Percentiles rank a stretch among this genome's conserved stretches.
phyloP scores from a whole-genome alignment of 2,797 vertebrate genomes.

The Phylloscopus collybita region DNA sequence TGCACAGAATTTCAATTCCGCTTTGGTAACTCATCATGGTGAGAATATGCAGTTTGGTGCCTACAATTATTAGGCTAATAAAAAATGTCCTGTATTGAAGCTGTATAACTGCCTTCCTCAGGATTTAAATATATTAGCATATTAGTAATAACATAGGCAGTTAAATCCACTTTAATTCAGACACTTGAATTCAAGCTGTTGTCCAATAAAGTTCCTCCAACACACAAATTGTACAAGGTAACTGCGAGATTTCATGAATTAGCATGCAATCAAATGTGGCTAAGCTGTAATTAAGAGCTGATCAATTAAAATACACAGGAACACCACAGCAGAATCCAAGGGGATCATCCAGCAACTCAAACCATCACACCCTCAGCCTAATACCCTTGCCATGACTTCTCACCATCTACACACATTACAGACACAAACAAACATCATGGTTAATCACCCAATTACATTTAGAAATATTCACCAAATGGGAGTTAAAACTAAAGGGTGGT shows the following conservation, averaged over 20 bases:
- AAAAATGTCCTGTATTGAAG: not conserved
- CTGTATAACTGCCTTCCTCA: not conserved
- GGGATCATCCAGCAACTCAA: not conserved
- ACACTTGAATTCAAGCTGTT: not conserved
- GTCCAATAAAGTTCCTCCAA: not conserved
- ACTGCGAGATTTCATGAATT: not conserved
- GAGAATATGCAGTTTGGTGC: not conserved
- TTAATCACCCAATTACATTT: accelerated
- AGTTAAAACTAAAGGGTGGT: not conserved
- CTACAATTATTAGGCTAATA: not conserved
- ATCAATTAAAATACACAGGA: not conserved
- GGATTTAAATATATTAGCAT: not conserved
- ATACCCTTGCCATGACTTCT: not conserved
- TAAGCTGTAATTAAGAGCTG: not conserved
- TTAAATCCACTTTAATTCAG: not conserved
- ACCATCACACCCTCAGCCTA: not conserved
- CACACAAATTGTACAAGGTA: not conserved
- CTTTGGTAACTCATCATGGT: not conserved
- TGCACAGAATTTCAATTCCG: conserved; percentile 10
- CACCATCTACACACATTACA: not conserved
- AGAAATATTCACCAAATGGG: not conserved
- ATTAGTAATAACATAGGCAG: not conserved
- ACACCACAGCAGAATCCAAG: not conserved
- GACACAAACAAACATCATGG: not conserved
- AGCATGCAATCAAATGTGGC: not conserved